Conservation (phyloP, 2,113 vertebrate genomes). For the Chamaea fasciata region DNA sequence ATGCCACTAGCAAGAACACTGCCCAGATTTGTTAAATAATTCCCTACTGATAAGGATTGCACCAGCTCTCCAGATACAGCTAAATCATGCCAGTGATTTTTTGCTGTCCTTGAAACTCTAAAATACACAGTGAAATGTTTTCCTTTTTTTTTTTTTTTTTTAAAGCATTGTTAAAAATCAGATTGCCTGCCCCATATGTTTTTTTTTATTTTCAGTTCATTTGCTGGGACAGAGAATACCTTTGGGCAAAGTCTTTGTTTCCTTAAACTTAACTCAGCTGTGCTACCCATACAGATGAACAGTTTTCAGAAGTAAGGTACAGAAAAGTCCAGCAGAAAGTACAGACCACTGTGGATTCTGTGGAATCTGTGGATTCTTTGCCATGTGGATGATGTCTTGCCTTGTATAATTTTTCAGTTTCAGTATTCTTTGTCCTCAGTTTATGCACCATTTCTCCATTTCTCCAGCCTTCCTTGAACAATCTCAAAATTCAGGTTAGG, state of each 20-base stretch:
- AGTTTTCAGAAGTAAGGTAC: background rate
- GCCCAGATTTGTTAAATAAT: slow-evolving; percentile 8
- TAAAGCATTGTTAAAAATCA: background rate
- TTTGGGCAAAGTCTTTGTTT: background rate
- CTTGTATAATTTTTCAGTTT: background rate
- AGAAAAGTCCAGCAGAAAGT: background rate
- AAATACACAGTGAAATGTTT: background rate
- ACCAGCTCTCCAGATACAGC: background rate
- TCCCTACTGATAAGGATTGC: slow-evolving; percentile 3
- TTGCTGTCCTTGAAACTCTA: background rate
- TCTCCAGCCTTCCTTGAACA: background rate
- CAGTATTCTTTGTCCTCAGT: background rate
- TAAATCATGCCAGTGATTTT: background rate
- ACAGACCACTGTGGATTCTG: background rate
- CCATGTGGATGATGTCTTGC: background rate
- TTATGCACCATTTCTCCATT: background rate
- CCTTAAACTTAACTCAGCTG: background rate
- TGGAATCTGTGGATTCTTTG: background rate
- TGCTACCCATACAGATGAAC: background rate
- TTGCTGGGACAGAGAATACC: background rate
- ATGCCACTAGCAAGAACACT: background rate
- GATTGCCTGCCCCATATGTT: background rate
- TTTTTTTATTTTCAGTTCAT: slow-evolving; percentile 16
- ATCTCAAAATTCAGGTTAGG: background rate
- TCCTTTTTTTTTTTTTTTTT: background rate